These are phyloP conservation scores for Heterodera carotae DNA, from an alignment of 1,140 invertebrate species.

Conservation along the genomic window DNA sequence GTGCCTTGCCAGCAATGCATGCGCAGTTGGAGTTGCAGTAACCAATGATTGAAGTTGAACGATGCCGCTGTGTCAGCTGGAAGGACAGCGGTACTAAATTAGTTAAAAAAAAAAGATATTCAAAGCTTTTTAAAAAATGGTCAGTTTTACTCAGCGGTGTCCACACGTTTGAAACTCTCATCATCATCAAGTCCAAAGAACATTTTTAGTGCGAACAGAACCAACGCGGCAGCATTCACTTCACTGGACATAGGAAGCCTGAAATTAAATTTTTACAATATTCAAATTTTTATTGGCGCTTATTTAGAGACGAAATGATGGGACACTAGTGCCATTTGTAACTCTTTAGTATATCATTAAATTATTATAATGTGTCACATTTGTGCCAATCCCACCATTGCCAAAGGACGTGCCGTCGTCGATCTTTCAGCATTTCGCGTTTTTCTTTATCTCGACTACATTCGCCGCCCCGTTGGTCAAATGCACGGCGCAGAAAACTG, in stretches of 20 bases:
- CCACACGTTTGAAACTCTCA: too few relatives aligned
- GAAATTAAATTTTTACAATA: not conserved
- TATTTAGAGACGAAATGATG: too few relatives aligned
- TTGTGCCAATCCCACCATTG: not conserved
- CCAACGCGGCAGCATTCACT: conserved; percentile 31
- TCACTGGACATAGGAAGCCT: conserved; percentile 26
- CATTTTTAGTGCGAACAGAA: conserved; percentile 36
- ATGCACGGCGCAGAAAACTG: not conserved
- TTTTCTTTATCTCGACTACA: not conserved
- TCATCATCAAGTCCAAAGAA: conserved; percentile 38
- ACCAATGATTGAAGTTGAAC: conserved; percentile 38
- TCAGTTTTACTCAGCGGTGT: too few relatives aligned
- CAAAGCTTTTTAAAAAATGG: too few relatives aligned
- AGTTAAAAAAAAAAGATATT: too few relatives aligned
- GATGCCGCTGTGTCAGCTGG: conserved; percentile 14
- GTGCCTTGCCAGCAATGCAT: conserved; percentile 36
- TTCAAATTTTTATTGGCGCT: too few relatives aligned
- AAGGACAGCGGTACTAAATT: too few relatives aligned
- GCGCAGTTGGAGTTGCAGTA: conserved; percentile 28
- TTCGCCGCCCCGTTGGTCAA: not conserved
- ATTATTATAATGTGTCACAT: too few relatives aligned
- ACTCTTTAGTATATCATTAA: too few relatives aligned
- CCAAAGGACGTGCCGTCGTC: not conserved
- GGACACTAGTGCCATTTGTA: too few relatives aligned
- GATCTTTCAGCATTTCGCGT: not conserved